Evolutionary conservation across 2,888 invertebrate genomes (phyloP), one percentile per base, ranked within the genome.

Genomic region (Choreutis nemorana): DNA sequence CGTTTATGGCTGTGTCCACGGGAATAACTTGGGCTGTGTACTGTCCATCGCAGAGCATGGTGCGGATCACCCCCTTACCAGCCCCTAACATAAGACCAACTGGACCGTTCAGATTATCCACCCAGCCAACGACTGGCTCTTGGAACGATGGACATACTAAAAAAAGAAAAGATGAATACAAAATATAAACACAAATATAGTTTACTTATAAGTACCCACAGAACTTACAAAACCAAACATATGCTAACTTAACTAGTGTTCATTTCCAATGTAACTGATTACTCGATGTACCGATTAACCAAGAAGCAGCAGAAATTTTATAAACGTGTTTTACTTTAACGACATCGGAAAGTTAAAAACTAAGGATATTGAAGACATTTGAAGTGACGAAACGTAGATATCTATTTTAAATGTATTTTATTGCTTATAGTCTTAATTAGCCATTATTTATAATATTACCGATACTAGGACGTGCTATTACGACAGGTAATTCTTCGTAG

Each of bases 401-500:
- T n/a, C n/a, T n/a, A n/a, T n/a, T n/a, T n/a, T n/a, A n/a, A n/a
- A n/a, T n/a, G n/a, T n/a, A n/a, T n/a, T n/a, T n/a, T n/a, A n/a
- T n/a, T n/a, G n/a, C n/a, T n/a, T n/a, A n/a, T n/a, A n/a, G n/a
- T n/a, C n/a, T n/a, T n/a, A n/a, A n/a, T n/a, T n/a, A n/a, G n/a
- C n/a, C n/a, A n/a, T n/a, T n/a, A n/a, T n/a, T n/a, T n/a, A n/a
- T n/a, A n/a, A n/a, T n/a, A 65, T 77, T 83, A 87, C 97, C 95
- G 44, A 97, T 96, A 30, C 96, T 94, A 3, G 97, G 97, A 32
- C 97, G 82, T 3, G 91, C 87, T 33, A 97, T 92, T 40, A 87
- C 89, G 4, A 91, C 83, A 10, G 93, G 94, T 45, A 97, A 61
- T 21, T 86, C 83, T 1, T 82, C 73, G 39, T 86, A 87, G 46